These are phyloP conservation scores for Prosapia bicincta DNA, from an alignment of 2,888 invertebrate species.

Conservation along the genomic window DNA sequence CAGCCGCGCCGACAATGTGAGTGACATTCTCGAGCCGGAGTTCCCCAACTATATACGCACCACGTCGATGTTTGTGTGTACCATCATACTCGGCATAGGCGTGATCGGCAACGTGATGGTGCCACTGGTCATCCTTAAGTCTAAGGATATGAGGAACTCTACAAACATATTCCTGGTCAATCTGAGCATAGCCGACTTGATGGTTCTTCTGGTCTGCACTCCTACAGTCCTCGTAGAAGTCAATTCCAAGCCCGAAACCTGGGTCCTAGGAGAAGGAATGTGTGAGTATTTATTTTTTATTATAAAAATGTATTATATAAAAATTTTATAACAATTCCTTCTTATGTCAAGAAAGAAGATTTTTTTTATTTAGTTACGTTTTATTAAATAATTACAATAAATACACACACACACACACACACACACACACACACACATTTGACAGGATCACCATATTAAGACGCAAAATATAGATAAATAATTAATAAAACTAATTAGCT, in stretches of 20 bases:
- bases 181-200: constrained; percentile 86
- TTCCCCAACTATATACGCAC: constrained; percentile 83
- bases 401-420: no score
- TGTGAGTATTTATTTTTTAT: constrained; percentile 69
- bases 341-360: no score
- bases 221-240: constrained; percentile 94
- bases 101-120: constrained; percentile 92
- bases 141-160: constrained; percentile 91
- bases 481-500: no score
- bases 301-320: no score
- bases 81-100: constrained; percentile 83
- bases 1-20: constrained; percentile 33
- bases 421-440: no score
- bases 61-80: constrained; percentile 83
- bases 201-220: constrained; percentile 87
- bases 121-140: constrained; percentile 86
- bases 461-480: no score
- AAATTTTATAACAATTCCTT: no score
- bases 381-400: no score
- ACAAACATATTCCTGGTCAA: constrained; percentile 94
- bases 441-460: no score
- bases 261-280: constrained; percentile 88
- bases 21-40: constrained; percentile 46
- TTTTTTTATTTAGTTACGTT: no score
- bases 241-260: constrained; percentile 85